Conservation (phyloP, 92 coral and sea anemone genomes). For the Siderastrea siderea region DNA sequence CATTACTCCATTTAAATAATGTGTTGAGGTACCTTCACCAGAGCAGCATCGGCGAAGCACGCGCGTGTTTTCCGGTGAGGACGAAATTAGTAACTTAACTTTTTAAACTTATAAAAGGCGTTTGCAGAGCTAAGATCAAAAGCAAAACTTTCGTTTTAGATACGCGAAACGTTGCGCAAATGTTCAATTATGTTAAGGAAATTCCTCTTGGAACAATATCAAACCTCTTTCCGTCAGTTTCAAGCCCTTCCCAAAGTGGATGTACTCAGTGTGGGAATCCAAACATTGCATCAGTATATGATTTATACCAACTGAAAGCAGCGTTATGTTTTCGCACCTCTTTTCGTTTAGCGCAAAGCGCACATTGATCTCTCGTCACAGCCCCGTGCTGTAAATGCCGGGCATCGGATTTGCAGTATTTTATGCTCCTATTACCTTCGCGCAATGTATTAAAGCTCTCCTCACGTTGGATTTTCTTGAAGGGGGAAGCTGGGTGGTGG, state of each 20-base stretch:
- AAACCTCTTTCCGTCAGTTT: conserved; percentile 1
- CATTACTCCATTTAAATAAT: not conserved
- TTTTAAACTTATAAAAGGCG: not conserved
- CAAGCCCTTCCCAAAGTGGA: not conserved
- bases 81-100: not conserved
- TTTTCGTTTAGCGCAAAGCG: not conserved
- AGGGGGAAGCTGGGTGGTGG: not conserved
- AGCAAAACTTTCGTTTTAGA: not conserved
- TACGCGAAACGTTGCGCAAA: not conserved
- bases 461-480: too few relatives aligned
- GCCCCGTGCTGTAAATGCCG: not conserved
- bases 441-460: not conserved
- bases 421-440: not conserved
- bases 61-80: not conserved
- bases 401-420: not conserved
- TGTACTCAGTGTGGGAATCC: not conserved
- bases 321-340: not conserved
- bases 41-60: not conserved
- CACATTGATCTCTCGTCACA: not conserved
- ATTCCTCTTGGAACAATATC: conserved; percentile 20
- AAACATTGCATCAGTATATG: not conserved
- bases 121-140: not conserved
- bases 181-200: not conserved
- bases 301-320: not conserved
- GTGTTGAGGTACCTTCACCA: conserved; percentile 8